Percentiles rank a stretch among this genome's conserved stretches.
phyloP scores from a whole-genome alignment of 2,888 invertebrate species.

The Spodoptera picta region DNA sequence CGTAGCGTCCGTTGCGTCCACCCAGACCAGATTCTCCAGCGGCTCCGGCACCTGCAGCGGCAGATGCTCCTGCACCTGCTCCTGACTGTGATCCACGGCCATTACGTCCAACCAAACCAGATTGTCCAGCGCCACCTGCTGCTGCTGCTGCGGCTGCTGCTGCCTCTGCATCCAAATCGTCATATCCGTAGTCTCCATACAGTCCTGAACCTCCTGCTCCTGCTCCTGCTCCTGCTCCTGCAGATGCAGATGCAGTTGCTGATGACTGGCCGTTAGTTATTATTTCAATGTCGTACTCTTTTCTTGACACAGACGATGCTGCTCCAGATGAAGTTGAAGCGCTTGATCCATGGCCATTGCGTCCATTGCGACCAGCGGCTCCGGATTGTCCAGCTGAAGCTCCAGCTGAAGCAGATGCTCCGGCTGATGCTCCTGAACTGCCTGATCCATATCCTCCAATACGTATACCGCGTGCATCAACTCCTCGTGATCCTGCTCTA shows the following conservation, averaged over 20 bases:
- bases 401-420: neutral
- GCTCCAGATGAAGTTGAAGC: slow-evolving; percentile 10
- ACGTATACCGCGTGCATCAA: neutral
- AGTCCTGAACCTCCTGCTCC: neutral
- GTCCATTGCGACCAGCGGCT: no score
- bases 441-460: neutral
- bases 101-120: no score
- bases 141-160: neutral
- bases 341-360: slow-evolving; percentile 7
- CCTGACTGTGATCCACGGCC: no score
- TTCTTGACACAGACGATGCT: slow-evolving; percentile 8
- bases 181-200: no score
- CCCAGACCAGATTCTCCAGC: neutral
- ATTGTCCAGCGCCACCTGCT: no score
- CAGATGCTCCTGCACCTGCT: neutral
- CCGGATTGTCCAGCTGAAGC: no score
- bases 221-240: no score
- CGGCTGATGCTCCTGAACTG: neutral
- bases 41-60: neutral
- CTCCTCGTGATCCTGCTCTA: neutral
- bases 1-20: neutral
- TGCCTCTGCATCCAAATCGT: neutral
- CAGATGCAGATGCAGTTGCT: neutral
- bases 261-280: neutral
- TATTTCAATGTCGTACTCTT: no score